These are phyloP conservation scores for Leptinotarsa juncta DNA, from an alignment of 2,888 invertebrate genomes.

Conservation along the genomic window DNA sequence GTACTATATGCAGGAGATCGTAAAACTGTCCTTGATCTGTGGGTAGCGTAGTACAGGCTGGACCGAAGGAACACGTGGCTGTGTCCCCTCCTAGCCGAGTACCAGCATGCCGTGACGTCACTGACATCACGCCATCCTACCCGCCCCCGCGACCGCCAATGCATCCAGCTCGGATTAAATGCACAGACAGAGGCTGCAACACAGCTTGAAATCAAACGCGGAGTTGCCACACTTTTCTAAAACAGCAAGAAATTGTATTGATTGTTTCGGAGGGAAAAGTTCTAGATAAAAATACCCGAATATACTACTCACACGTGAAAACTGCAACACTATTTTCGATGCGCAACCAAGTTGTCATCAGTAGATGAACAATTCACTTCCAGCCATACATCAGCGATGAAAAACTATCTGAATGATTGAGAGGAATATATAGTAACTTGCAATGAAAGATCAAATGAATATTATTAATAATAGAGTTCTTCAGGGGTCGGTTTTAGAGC, in stretches of 20 bases:
- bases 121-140: conserved; percentile 63
- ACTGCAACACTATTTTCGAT: no score
- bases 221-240: conserved; percentile 27
- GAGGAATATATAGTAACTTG: no score
- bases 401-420: no score
- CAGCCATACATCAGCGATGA: no score
- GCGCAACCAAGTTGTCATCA: no score
- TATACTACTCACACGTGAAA: no score
- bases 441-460: no score
- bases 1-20: conserved; percentile 65
- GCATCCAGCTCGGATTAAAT: conserved; percentile 62
- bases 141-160: conserved; percentile 59
- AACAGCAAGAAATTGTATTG: not conserved
- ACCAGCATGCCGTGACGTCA: conserved; percentile 59
- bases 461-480: no score
- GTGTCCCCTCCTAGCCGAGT: conserved; percentile 50
- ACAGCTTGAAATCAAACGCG: conserved; percentile 57
- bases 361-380: no score
- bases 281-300: not conserved
- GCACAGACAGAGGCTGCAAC: conserved; percentile 63
- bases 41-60: conserved; percentile 65
- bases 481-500: no score
- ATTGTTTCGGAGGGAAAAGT: not conserved
- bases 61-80: conserved; percentile 64
- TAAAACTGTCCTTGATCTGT: conserved; percentile 68